phyloP scores from a whole-genome alignment of 2,888 invertebrate genomes.

The Microchrysa polita region DNA sequence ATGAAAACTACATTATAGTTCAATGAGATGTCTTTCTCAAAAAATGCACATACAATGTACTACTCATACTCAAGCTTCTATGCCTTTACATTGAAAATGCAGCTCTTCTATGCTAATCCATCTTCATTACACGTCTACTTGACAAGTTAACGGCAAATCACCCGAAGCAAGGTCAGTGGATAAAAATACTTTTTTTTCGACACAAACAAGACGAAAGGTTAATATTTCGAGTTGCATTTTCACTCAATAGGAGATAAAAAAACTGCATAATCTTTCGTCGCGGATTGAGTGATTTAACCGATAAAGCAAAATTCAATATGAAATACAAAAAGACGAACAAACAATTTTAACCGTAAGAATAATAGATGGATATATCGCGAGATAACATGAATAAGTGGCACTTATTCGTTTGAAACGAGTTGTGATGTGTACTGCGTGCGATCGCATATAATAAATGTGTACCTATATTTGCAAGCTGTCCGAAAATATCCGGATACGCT shows the following conservation, averaged over 20 bases:
- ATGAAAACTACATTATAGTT: too few relatives aligned
- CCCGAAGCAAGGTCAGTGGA: background rate
- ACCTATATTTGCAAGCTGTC: background rate
- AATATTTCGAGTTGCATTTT: conserved; percentile 1
- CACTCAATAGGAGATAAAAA: too few relatives aligned
- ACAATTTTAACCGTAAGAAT: background rate
- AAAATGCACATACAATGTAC: too few relatives aligned
- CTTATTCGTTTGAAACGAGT: conserved; percentile 8
- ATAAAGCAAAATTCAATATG: too few relatives aligned
- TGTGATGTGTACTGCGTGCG: background rate
- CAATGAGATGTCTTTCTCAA: too few relatives aligned
- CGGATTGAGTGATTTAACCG: too few relatives aligned
- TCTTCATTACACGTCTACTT: background rate
- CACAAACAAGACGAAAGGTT: background rate
- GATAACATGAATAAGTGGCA: conserved; percentile 30
- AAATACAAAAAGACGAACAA: too few relatives aligned
- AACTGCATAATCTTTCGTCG: too few relatives aligned
- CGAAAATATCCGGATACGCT: conserved; percentile 40
- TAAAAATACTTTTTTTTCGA: background rate
- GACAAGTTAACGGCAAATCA: conserved; percentile 4
- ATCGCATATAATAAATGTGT: too few relatives aligned
- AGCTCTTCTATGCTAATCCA: too few relatives aligned
- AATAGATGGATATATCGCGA: background rate
- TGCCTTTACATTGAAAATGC: too few relatives aligned
- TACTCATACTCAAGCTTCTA: too few relatives aligned